Evolutionary conservation across 2,113 vertebrate species (phyloP), one percentile per base, ranked within the genome.

Genomic region (Morone chrysops): DNA sequence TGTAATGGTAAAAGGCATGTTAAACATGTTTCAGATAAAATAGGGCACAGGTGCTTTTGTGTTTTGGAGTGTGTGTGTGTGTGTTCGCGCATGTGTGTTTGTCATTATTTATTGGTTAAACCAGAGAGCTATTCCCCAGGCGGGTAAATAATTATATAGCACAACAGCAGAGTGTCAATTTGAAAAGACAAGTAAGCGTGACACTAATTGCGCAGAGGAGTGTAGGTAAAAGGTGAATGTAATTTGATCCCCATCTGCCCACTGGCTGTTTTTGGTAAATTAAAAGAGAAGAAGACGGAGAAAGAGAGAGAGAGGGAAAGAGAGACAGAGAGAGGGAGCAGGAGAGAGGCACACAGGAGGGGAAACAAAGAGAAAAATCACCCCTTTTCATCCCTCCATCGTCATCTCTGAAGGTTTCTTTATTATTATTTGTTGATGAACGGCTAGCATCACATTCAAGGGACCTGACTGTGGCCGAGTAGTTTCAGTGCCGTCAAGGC

Each of bases 151-250:
- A 93, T 93, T 89, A 90, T 91, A 85, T 14, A 82, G 78, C 62
- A 86, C 87, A 91, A 90, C 88, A 84, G 88, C 84, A 74, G 86
- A 59, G 79, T 87, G 82, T 91, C 89, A 82, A 78, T 86, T 90
- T 78, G 63, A 92, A 85, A 87, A 87, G 90, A 93, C 90, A 82
- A 82, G 85, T 47, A 40, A 87, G 88, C 75, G 70, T 81, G 89
- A 78, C 40, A 61, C 90, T 94, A 92, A 93, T 90, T 93, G 88
- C 61, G n/a, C 69, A 51, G 86, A 86, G 81, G 86, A 87, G 85
- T 63, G 67, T 83, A 85, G 87, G 89, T 94, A 92, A 84, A 85
- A 86, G 81, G 89, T 88, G 89, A 89, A 59, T 47, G 66, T 71
- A 76, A 87, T 87, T 83, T 88, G 84, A 93, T 89, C 90, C 70